Evolutionary conservation across 2,113 vertebrate genomes (phyloP), one percentile per base, ranked within the genome.

Genomic region (Maccullochella peelii): DNA sequence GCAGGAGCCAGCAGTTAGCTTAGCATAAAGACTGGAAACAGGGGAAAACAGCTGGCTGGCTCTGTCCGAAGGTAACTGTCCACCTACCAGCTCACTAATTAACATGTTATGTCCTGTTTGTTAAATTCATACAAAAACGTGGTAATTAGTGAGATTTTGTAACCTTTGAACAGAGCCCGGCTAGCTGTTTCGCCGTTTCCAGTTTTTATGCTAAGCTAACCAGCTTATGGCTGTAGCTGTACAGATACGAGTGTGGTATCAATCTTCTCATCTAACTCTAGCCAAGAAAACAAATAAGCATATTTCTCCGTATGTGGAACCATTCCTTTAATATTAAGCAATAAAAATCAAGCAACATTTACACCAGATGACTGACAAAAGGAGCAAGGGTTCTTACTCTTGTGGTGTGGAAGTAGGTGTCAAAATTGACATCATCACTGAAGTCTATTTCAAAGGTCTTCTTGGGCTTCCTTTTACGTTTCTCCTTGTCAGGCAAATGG

Each of bases 361-460:
- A 5, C 49, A 27, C 21, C 40, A 10, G 1, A 66, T n/a, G n/a
- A 47, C 25, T 11, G 5, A 61, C 27, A 44, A 57, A 42, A 81
- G 7, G 21, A n/a, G 3, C 15, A 21, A 61, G 1, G 6, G 6
- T 20, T 85, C 91, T 61, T 93, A 98, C 98, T 95, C 95, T 96
- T 47, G 96, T 96, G 85, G 95, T 95, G 61, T 83, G 88, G 93
- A 99, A 99, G 88, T 95, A 86, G 0, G 57, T 72, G 47, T 96
- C 88, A 71, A 99, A 98, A 89, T 97, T 94, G 63, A 97, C 74
- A 5, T 98, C 95, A 1, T 96, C 96, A 1, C 94, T 95, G 91
- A 98, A 98, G 91, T 97, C 91, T 0, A 99, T 92, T 88, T 97
- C 94, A 73, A 98, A 96, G 0, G 66, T 85, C 80, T 97, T 97